Evolutionary conservation across 2,797 vertebrate species (phyloP), one percentile per base, ranked within the genome.

Genomic region (Poeciliopsis presidionis): DNA sequence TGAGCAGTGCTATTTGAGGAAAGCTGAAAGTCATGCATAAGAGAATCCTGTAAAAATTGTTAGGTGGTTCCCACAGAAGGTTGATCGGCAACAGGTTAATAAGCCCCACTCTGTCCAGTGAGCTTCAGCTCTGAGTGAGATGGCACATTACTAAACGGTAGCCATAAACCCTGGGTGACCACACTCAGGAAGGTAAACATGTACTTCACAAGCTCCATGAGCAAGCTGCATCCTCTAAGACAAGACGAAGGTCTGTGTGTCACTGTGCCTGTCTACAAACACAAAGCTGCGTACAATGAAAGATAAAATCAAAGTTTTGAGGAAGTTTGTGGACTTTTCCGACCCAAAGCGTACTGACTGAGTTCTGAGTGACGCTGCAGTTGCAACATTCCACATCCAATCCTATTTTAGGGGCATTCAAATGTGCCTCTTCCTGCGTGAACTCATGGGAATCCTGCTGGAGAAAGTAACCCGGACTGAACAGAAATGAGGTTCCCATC

Each of bases 141-240:
- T 82, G 82, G 77, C 74, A 88, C 94, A 92, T 94, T 84, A 86
- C 91, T 88, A 86, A 93, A 82, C 84, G 89, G 83, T 55, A 75
- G 83, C 89, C 88, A 93, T 95, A 94, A 95, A 95, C 89, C 93
- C 91, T 5, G 77, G 89, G 93, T 88, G 93, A 95, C 90, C 86
- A 85, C 85, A 88, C 83, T 90, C 93, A 94, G 93, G 93, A 95
- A 94, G 89, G 84, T 71, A 92, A 94, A 94, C 89, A 93, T 30
- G 76, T 73, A 81, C 87, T 89, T 89, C 88, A 88, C 84, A 83
- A 85, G 84, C 85, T 81, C 84, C 74, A 33, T 0, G 77, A 12
- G 57, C 88, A 91, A 91, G 90, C 91, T 90, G 89, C 90, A 89
- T 94, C 93, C 92, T 92, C 81, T 77, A 12, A 33, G 81, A 82